Conservation (phyloP, 2,113 vertebrate genomes). For the Morone chrysops region DNA sequence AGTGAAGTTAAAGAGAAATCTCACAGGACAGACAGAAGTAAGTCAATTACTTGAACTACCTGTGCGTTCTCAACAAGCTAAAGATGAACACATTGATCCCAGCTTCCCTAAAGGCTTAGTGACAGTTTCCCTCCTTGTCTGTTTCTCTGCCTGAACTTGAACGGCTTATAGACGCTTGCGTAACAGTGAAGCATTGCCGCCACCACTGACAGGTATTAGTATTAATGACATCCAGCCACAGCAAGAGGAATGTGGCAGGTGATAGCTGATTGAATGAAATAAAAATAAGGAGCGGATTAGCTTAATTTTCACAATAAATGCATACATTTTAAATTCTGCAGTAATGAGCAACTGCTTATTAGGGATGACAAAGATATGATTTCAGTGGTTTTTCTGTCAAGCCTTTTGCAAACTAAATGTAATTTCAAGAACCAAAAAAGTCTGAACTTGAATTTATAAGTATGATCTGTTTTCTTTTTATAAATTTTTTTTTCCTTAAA, state of each 20-base stretch:
- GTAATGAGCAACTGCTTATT: not conserved
- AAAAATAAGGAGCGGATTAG: not conserved
- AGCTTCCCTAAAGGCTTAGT: conserved; percentile 31
- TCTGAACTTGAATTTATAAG: too few species aligned
- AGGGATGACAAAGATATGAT: not conserved
- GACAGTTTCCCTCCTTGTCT: not conserved
- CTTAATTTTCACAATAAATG: not conserved
- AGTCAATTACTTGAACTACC: not conserved
- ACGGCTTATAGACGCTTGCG: conserved; percentile 37
- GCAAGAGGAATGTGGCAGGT: not conserved
- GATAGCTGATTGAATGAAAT: not conserved
- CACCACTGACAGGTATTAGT: conserved; percentile 11
- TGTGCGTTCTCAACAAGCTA: not conserved
- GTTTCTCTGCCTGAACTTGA: conserved; percentile 20
- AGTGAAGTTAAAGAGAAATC: not conserved
- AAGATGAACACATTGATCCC: conserved; percentile 36
- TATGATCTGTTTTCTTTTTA: too few species aligned
- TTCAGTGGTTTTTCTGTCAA: not conserved
- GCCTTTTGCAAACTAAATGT: not conserved
- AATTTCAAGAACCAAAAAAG: too few species aligned
- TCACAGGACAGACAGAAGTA: not conserved
- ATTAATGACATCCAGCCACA: conserved; percentile 2
- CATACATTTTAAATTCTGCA: not conserved
- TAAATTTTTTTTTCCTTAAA: too few species aligned
- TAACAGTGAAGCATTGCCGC: conserved; percentile 15